Conservation (phyloP, 2,797 vertebrate genomes). For the Glossophaga mutica region DNA sequence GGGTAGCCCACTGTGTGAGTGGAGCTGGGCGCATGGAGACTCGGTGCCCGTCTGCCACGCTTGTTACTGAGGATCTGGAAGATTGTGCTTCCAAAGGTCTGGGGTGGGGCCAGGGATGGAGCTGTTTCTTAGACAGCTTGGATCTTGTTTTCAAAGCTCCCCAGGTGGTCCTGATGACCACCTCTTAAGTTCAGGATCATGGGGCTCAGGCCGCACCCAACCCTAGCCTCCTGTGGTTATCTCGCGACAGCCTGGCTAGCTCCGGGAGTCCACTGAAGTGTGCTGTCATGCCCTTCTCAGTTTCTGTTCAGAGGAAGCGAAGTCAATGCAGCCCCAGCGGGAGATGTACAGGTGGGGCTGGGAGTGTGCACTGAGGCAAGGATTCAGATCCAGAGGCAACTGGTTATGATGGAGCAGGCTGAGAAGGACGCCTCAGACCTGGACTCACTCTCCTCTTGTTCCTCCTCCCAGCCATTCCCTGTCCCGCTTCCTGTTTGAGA, state of each 20-base stretch:
- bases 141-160: background rate
- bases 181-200: background rate
- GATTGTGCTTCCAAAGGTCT: background rate
- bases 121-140: background rate
- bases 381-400: background rate
- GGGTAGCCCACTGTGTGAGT: background rate
- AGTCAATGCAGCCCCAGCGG: background rate
- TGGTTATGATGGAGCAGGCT: background rate
- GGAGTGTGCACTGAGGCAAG: background rate
- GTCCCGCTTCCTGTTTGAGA: background rate
- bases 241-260: background rate
- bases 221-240: background rate
- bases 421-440: background rate
- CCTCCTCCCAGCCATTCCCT: background rate
- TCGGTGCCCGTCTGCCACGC: background rate
- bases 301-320: background rate
- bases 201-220: background rate
- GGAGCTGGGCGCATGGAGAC: background rate
- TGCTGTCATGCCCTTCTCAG: background rate
- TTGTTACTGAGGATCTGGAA: background rate
- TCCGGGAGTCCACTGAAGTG: background rate
- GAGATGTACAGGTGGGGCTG: background rate
- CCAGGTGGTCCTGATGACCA: background rate
- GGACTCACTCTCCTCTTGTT: background rate
- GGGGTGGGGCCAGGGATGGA: background rate